These are phyloP conservation scores for Eospalax fontanierii DNA, from an alignment of 2,797 vertebrate genomes.

Conservation along the genomic window DNA sequence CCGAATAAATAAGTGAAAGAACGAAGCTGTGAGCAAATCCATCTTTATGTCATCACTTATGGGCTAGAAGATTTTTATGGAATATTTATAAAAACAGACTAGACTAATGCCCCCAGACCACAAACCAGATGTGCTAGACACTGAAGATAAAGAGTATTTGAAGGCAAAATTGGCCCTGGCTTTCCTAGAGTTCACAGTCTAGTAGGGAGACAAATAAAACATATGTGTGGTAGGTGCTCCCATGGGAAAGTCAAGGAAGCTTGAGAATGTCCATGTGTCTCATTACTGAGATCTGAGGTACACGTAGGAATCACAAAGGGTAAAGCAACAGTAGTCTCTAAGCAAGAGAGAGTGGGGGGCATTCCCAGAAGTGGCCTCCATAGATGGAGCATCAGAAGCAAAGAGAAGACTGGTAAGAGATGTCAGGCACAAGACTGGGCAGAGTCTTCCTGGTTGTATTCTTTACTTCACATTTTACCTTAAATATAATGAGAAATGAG, in stretches of 20 bases:
- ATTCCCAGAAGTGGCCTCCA: neutral
- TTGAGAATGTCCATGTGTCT: neutral
- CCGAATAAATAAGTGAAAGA: slow-evolving; percentile 31
- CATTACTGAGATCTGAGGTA: neutral
- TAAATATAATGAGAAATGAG: slow-evolving; percentile 57
- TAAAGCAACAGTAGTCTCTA: neutral
- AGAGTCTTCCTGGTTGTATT: neutral
- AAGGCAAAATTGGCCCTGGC: neutral
- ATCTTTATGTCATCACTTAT: neutral
- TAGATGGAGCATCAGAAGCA: neutral
- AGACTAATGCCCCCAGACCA: neutral
- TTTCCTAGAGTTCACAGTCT: neutral
- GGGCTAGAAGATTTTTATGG: slow-evolving; percentile 1
- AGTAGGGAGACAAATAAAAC: neutral
- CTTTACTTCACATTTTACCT: slow-evolving; percentile 57
- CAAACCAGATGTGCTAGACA: neutral
- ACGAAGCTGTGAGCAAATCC: neutral
- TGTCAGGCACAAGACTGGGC: neutral
- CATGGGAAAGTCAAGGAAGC: neutral
- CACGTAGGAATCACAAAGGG: neutral
- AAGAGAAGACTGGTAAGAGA: neutral
- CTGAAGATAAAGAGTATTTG: neutral
- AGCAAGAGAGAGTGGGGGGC: neutral
- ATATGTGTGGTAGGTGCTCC: neutral
- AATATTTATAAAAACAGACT: slow-evolving; percentile 10